Evolutionary conservation across 2,888 invertebrate genomes (phyloP), one percentile per base, ranked within the genome.

Genomic region (Nomada ruficornis): DNA sequence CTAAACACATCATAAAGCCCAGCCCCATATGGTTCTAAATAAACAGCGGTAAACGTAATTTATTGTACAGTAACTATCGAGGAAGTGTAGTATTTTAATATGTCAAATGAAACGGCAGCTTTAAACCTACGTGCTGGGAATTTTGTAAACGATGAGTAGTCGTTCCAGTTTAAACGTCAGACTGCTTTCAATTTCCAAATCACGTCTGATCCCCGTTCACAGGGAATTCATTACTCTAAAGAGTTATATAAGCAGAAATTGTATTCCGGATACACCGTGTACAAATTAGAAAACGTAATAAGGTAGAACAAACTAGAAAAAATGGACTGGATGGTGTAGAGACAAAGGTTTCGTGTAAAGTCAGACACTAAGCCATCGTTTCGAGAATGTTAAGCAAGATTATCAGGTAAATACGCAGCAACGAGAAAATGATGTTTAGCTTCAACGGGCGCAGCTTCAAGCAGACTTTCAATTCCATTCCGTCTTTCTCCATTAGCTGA

Each of bases 401-500:
- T 64, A 29, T 26, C 42, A 36, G 44, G 64, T 15, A 42, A 72
- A 72, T 50, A 26, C 47, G 20, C 23, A 36, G n/a, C 18, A n/a
- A 63, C 9, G 50, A 55, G 44, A 23, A 64, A 57, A 72, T 72
- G 36, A 64, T 57, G 63, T 50, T 64, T 71, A 57, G 63, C 57
- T 77, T 42, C 50, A 72, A 64, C 36, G 36, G 23, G 15, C 18
- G 23, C 52, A 50, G 76, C 29, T 63, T 54, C 63, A 18, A 57
- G 55, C 47, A 36, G 47, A 77, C 63, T 57, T 72, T 72, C 55
- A 71, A 64, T 71, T 77, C 64, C 47, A 63, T 64, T 63, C 50
- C 63, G 55, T 77, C 72, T 20, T 71, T 77, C 64, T 72, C 57
- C 72, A 72, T 72, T 77, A 72, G 77, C 73, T 64, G 50, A 77